Percentiles rank a stretch among this genome's conserved stretches.
These are phyloP conservation scores for Macrotus californicus DNA, from an alignment of 2,113 vertebrate genomes.

Conservation along the genomic window DNA sequence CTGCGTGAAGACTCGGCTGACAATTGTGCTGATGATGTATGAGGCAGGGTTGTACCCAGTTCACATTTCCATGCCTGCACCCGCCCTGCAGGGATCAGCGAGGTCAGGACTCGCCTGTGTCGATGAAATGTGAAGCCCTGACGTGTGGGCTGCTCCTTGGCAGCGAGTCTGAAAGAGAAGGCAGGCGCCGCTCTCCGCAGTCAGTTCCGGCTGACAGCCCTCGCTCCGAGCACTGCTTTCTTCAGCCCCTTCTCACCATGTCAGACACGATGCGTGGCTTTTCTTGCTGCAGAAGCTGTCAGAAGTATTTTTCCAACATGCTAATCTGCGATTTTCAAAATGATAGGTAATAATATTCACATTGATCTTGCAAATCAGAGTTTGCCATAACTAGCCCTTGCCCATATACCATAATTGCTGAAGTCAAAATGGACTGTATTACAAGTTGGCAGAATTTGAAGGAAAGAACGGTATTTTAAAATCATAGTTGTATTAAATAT, in stretches of 20 bases:
- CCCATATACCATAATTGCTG: neutral
- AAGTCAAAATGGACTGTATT: neutral
- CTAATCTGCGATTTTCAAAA: neutral
- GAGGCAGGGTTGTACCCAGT: neutral
- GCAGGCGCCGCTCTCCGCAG: neutral
- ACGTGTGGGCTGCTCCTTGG: neutral
- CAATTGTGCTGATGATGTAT: neutral
- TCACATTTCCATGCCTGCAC: neutral
- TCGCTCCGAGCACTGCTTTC: slow-evolving; percentile 9
- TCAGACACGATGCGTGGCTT: neutral
- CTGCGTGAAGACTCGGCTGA: neutral
- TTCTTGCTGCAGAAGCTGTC: neutral
- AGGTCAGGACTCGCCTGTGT: slow-evolving; percentile 4
- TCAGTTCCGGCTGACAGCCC: slow-evolving; percentile 4
- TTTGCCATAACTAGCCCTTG: slow-evolving; percentile 16
- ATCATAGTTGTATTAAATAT: neutral
- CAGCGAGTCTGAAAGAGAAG: neutral
- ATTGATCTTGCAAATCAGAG: slow-evolving; percentile 34
- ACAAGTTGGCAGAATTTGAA: neutral
- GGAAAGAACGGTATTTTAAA: slow-evolving; percentile 10
- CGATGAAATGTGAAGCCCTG: slow-evolving; percentile 4
- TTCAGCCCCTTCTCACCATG: neutral
- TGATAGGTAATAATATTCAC: neutral
- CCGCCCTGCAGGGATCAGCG: neutral
- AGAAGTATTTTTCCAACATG: neutral